Percentiles rank a stretch among this genome's conserved stretches.
phyloP scores from a whole-genome alignment of 2,113 vertebrate genomes.

The Corydoras maculifer region DNA sequence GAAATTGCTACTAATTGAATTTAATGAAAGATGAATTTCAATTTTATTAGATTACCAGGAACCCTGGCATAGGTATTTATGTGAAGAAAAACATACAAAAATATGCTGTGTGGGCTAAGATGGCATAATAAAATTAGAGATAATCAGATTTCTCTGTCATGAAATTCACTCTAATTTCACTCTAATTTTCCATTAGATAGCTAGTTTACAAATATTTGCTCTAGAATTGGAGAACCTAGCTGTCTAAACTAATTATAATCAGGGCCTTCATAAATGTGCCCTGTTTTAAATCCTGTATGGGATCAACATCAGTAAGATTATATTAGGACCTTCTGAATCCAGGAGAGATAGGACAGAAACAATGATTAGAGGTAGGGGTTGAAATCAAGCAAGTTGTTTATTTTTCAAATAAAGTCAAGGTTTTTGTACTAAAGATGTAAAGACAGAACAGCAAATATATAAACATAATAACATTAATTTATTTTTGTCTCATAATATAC shows the following conservation, averaged over 20 bases:
- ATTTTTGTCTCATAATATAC: too few species aligned
- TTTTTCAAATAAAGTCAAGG: too few species aligned
- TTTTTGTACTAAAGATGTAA: too few species aligned
- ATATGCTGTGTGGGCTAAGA: slow-evolving; percentile 99
- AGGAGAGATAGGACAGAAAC: too few species aligned
- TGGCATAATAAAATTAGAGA: slow-evolving; percentile 99
- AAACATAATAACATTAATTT: too few species aligned
- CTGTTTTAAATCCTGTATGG: slow-evolving; percentile 65
- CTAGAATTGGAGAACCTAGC: slow-evolving; percentile 98
- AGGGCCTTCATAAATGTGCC: slow-evolving; percentile 77
- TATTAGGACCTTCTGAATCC: too few species aligned
- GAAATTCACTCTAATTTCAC: slow-evolving; percentile 99
- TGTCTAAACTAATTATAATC: slow-evolving; percentile 98
- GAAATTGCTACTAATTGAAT: slow-evolving; percentile 99
- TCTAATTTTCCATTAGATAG: slow-evolving; percentile 99
- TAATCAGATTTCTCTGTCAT: slow-evolving; percentile 99
- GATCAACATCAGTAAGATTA: too few species aligned
- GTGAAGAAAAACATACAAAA: slow-evolving; percentile 97
- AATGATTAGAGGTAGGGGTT: too few species aligned
- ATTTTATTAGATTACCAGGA: slow-evolving; percentile 99
- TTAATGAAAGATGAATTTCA: slow-evolving; percentile 99
- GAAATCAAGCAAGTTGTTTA: too few species aligned
- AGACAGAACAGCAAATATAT: too few species aligned
- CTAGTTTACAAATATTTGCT: slow-evolving; percentile 99
- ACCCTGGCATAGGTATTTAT: slow-evolving; percentile 99